Evolutionary conservation across 92 coral and sea anemone genomes (phyloP), one percentile per base, ranked within the genome.

Genomic region (Epizoanthus rinbou): DNA sequence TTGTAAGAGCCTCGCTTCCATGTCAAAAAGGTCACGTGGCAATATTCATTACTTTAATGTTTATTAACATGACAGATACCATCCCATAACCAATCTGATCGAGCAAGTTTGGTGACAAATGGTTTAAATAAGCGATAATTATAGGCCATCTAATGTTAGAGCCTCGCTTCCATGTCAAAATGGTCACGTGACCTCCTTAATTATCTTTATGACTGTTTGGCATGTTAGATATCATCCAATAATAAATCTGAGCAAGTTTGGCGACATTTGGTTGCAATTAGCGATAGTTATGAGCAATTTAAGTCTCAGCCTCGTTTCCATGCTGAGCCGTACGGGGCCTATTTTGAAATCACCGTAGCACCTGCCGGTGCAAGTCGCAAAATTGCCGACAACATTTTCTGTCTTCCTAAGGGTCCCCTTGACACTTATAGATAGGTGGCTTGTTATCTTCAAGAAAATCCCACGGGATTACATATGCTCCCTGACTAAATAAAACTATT

Each of bases 121-220:
- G 69, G 41, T 64, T 54, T 5, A 53, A 74, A 74, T 74, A 74
- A 74, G 64, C 80, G 86, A 52, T 66, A 69, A 23, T 23, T 70
- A 54, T 18, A 82, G 52, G 79, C 79, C 17, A 56, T 56, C 39
- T 28, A 52, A n/a, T 54, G 56, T 69, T 47, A 70, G 69, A 82
- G 85, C 85, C 85, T 67, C 78, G 78, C 64, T 69, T 82, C 85
- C 85, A 82, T 54, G 69, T 69, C 50, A 47, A 82, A 43, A 52
- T 68, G 67, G 85, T 53, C 85, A 80, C 74, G 64, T 80, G 74
- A 43, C 64, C 75, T 71, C 57, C 31, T 64, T 65, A 37, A 80
- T 65, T 35, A 64, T 19, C 73, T 64, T 64, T 37, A 64, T 64
- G 64, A 43, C 56, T 60, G 59, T 57, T 8, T 57, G 23, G 18